Evolutionary conservation across 2,888 invertebrate species (phyloP), one percentile per base, ranked within the genome.

Genomic region (Augiades crinisus): DNA sequence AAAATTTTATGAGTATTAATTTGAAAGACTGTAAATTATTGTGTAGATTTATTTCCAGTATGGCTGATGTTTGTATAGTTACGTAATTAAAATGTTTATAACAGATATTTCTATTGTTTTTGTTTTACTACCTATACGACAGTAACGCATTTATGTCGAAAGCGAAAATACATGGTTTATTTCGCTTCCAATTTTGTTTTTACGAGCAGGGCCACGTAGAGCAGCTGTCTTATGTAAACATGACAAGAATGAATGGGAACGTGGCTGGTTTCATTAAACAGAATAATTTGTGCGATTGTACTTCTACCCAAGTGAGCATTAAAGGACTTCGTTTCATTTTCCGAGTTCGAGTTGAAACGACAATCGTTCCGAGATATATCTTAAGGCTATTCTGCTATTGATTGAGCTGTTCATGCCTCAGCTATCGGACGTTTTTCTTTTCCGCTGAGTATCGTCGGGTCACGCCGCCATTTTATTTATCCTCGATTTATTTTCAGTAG

Each of bases 1-100:
- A 70, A 75, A 67, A 69, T 73, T 76, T 80, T 82, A 75, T 76
- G 81, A 85, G 84, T 89, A 87, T 88, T 88, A 84, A 78, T 87
- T 80, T 75, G 82, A 82, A 89, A 89, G 88, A 89, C 88, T 89
- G 88, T 89, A 88, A 81, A 83, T 82, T 86, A 84, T 81, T 85
- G 79, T 82, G 84, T 87, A 86, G 85, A 75, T 79, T 81, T 80
- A 78, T 80, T 51, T 74, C 70, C 70, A 84, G 79, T 76, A 59
- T 59, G 81, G 81, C 84, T 82, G 83, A 84, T 82, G 82, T 87
- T 86, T 86, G 84, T 86, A 87, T 87, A 87, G 85, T 71, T 73
- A 80, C 73, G 77, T 82, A 81, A 87, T 83, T 85, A 87, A 87
- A 72, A 81, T 75, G 77, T 87, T 86, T 85, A 82, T 80, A 81